Evolutionary conservation across 2,888 invertebrate species (phyloP).

Genomic region (Zootermopsis nevadensis): DNA sequence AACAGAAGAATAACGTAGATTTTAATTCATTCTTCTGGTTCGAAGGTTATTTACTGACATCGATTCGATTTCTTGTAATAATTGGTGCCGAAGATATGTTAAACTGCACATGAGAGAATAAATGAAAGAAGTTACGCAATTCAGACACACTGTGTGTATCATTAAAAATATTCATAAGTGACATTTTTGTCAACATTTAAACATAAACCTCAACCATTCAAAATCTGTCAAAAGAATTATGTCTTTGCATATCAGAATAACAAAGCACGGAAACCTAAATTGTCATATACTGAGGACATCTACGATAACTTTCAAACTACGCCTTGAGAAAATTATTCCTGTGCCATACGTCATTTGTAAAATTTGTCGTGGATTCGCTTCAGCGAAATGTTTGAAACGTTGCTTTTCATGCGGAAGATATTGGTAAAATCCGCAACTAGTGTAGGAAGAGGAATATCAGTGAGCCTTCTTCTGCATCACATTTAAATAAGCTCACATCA

Average conservation of each 20-base stretch:
- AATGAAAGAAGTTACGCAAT: no score
- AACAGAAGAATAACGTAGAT: no score
- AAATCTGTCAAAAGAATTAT: not conserved
- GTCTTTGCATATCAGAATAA: not conserved
- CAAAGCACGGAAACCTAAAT: not conserved
- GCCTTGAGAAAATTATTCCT: not conserved
- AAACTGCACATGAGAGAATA: no score
- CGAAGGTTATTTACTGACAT: no score
- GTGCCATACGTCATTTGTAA: slow-evolving; percentile 15
- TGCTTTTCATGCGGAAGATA: not conserved
- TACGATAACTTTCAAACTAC: not conserved
- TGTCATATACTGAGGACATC: not conserved
- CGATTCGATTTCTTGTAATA: no score
- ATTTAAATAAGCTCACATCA: no score
- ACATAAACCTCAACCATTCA: not conserved
- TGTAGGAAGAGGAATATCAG: not conserved
- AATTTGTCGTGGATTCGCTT: not conserved
- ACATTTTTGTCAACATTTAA: not conserved
- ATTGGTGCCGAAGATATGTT: no score
- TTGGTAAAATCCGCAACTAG: not conserved
- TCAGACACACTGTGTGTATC: not conserved
- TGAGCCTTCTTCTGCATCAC: no score
- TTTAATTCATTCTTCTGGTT: no score
- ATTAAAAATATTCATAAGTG: not conserved
- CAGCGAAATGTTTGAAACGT: not conserved